Evolutionary conservation across 35 echinoderm and acorn worm species (phyloP), one percentile per base, ranked within the genome.

Genomic region (Heliocidaris erythrogramma): DNA sequence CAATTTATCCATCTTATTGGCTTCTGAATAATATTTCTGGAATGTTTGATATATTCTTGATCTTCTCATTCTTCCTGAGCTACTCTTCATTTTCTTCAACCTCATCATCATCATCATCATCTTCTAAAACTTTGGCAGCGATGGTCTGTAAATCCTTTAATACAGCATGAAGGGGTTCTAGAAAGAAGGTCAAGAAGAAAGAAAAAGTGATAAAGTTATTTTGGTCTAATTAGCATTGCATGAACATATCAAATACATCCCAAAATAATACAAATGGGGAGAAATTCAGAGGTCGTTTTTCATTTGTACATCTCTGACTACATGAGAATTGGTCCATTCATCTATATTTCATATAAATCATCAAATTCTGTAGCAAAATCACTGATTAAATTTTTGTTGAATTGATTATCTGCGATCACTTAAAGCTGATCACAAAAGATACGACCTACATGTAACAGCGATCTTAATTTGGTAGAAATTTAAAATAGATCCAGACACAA

Each of bases 81-180:
- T 47, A 48, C 30, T 47, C 87, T 7, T 89, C 30, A 89, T 56
- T 59, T 52, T 50, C 91, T 13, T 92, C 91, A 48, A 48, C 48
- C 27, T 92, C 91, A 92, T 92, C 91, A 50, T 92, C 91, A 59
- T 92, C 90, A 7, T 92, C 91, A 30, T 92, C 91, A 59, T 92
- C 91, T 92, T 92, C 91, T 30, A 92, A 48, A 14, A 92, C 91
- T 13, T 92, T 92, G 50, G 91, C 91, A 92, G 91, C 91, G 5
- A 92, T 92, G 91, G 47, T 92, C 91, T 92, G 91, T 30, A 92
- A 59, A 30, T 92, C 91, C 91, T 52, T 59, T 48, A 92, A 59
- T 29, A 92, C 91, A 59, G 91, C 91, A 92, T 92, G 47, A n/a
- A 92, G 91, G 48, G 91, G 91, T 92, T 92, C 91, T 92, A 48